These are phyloP conservation scores for Stenchaetothrips biformis DNA, from an alignment of 2,888 invertebrate genomes.

Conservation along the genomic window DNA sequence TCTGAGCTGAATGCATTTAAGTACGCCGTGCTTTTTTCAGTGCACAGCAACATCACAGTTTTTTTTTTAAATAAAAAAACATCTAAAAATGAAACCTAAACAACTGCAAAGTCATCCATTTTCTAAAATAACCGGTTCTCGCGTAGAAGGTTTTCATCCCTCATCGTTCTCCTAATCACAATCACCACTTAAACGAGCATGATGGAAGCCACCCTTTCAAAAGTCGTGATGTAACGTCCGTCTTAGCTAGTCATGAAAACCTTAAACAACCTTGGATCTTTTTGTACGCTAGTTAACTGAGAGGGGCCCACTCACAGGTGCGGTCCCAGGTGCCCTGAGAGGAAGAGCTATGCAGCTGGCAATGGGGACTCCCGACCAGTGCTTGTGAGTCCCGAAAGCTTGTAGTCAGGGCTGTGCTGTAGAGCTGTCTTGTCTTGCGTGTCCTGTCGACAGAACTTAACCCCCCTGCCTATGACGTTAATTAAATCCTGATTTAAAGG, in stretches of 20 bases:
- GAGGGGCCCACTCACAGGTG: background rate
- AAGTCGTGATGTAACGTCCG: background rate
- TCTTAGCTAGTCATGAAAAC: background rate
- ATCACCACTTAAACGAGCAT: too few relatives aligned
- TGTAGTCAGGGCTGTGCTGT: background rate
- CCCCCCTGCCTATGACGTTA: too few relatives aligned
- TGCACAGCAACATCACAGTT: too few relatives aligned
- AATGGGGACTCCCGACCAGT: slow-evolving; percentile 62
- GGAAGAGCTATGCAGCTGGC: slow-evolving; percentile 35
- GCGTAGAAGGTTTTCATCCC: too few relatives aligned
- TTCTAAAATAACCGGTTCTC: too few relatives aligned
- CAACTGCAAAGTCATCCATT: too few relatives aligned
- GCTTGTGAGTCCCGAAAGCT: slow-evolving; percentile 53
- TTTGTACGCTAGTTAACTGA: background rate
- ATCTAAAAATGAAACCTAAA: background rate
- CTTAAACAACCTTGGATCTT: background rate
- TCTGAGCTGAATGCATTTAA: too few relatives aligned
- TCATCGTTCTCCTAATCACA: too few relatives aligned
- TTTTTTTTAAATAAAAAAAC: background rate
- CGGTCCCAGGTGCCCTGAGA: background rate
- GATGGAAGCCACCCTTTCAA: too few relatives aligned
- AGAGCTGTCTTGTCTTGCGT: background rate
- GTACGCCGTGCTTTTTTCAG: too few relatives aligned
- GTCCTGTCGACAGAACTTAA: background rate
- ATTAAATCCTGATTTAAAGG: too few relatives aligned